Evolutionary conservation across 2,797 vertebrate species (phyloP).

Genomic region (Rhynchotus rufescens): DNA sequence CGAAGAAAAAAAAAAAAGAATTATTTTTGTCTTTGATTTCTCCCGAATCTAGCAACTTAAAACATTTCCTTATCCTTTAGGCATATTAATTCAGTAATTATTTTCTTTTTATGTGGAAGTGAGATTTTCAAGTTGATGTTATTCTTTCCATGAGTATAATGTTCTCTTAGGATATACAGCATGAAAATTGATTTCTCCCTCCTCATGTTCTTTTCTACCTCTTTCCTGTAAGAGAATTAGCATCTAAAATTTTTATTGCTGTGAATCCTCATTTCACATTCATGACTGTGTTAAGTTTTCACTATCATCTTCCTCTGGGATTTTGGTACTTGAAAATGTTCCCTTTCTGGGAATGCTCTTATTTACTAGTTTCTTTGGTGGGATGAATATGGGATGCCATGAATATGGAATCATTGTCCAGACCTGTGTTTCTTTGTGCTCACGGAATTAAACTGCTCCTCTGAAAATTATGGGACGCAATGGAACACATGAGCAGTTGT

Average conservation of each 20-base stretch:
- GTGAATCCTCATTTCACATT: background rate
- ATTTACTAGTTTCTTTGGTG: background rate
- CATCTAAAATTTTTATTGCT: background rate
- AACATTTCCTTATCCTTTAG: background rate
- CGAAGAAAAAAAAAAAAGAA: background rate
- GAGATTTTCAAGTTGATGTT: slow-evolving; percentile 59
- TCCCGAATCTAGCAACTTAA: background rate
- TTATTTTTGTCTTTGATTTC: background rate
- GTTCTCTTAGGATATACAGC: slow-evolving; percentile 28
- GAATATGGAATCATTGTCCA: background rate
- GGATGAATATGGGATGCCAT: background rate
- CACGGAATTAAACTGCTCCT: background rate
- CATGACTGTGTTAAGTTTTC: background rate
- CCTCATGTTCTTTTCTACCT: background rate
- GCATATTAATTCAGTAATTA: background rate
- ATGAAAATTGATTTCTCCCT: slow-evolving; percentile 32
- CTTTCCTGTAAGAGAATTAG: background rate
- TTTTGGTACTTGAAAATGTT: slow-evolving; percentile 27
- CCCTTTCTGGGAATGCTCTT: background rate
- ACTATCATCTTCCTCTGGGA: background rate
- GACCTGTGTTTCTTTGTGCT: background rate
- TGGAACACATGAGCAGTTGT: background rate
- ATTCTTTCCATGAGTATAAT: slow-evolving; percentile 51
- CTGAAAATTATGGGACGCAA: background rate
- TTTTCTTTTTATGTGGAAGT: background rate